Base-by-base conservation (phyloP, 2,888 invertebrate species). In the Spisula subtruncata region DNA sequence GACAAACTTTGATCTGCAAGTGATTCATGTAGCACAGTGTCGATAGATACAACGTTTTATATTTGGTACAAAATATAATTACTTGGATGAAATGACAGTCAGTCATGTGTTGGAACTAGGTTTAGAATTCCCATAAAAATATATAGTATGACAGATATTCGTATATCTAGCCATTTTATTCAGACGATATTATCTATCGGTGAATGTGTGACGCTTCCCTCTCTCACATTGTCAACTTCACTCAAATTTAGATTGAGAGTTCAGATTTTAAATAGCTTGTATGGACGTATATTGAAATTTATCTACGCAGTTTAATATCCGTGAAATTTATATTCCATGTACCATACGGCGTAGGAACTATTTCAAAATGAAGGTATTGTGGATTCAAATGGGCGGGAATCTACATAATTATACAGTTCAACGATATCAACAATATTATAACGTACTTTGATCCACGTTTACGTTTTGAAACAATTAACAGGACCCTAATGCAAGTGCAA, bases 221-320 rank as follows among this genome's bases (percentile, higher is more conserved):
- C 60, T 66, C 60, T 66, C 60, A 66, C 60, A 25, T 66, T 66
- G 60, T 66, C 60, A 66, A 66, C 60, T 66, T n/a, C 25, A 66
- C 60, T 66, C n/a, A 66, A 66, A 66, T 66, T 66, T 66, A 66
- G 60, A 66, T 66, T n/a, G 25, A 25, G 60, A 66, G 25, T 25
- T 66, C 60, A 10, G 60, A 66, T 66, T 66, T 66, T 66, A 66
- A 66, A 66, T 25, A n/a, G n/a, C 10, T 66, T 66, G 51, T 51
- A 51, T 51, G 51, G 12, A 51, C 51, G 51, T 51, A 8, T 51
- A 51, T 51, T 51, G n/a, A 6, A 66, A 66, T 66, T n/a, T n/a
- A 60, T 25, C 60, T 66, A 12, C 25, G 12, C 60, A 25, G 60
- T 66, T 66, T 25, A 12, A 25, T 66, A 25, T 66, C 60, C n/a